Evolutionary conservation across 2,888 invertebrate species (phyloP).

Genomic region (Cryptops parisi): DNA sequence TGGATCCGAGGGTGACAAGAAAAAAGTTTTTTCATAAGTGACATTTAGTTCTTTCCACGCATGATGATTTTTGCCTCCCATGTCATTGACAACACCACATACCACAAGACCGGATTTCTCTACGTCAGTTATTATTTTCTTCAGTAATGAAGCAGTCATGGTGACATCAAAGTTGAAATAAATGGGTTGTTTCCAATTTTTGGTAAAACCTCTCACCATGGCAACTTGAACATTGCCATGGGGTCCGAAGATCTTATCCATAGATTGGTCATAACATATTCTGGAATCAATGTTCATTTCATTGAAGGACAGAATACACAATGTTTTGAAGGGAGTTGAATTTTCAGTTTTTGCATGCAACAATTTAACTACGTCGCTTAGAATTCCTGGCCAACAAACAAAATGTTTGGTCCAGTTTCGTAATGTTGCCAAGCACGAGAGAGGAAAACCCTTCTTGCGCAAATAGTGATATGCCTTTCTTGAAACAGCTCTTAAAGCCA

Average conservation of each 20-base stretch:
- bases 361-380: background rate
- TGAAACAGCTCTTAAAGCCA: background rate
- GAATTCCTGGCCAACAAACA: background rate
- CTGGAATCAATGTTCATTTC: constrained; percentile 1
- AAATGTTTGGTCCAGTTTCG: background rate
- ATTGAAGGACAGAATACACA: background rate
- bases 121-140: background rate
- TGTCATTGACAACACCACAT: background rate
- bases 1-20: background rate
- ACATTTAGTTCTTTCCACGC: constrained; percentile 6
- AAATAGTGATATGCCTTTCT: background rate
- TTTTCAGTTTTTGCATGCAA: background rate
- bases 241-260: constrained; percentile 1
- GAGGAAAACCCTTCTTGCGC: background rate
- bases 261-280: background rate
- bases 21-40: background rate
- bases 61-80: background rate
- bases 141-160: background rate
- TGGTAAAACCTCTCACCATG: background rate
- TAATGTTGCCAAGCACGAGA: background rate
- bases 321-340: background rate
- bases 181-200: constrained; percentile 8
- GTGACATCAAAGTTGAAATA: constrained; percentile 9
- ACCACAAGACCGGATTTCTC: background rate
- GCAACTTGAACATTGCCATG: constrained; percentile 3